A percentile compares a stretch with the other conserved stretches of the same genome.
These are phyloP conservation scores for Zophobas morio DNA, from an alignment of 1,140 invertebrate species.

Conservation along the genomic window DNA sequence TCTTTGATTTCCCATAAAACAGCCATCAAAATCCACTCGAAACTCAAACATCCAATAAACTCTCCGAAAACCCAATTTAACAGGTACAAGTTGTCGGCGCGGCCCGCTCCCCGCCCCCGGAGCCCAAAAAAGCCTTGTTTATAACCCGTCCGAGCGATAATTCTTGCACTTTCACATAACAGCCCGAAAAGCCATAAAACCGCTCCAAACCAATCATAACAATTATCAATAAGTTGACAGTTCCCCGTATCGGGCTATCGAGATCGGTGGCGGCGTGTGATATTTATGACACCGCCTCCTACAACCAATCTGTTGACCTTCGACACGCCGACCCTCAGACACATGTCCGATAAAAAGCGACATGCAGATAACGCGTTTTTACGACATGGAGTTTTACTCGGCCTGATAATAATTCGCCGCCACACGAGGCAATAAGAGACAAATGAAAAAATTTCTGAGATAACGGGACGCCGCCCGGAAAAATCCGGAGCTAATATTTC, in stretches of 20 bases:
- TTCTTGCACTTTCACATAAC: slow-evolving; percentile 6
- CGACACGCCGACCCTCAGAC: slow-evolving; percentile 17
- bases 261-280: slow-evolving; percentile 32
- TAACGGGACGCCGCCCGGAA: slow-evolving; percentile 7
- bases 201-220: not conserved
- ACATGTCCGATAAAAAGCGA: slow-evolving; percentile 15
- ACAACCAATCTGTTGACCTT: slow-evolving; percentile 24
- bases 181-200: not conserved
- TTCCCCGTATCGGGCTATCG: not conserved
- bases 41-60: no score
- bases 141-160: not conserved
- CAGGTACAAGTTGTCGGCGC: no score
- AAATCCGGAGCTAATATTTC: slow-evolving; percentile 13
- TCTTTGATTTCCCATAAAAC: no score
- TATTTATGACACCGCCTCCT: slow-evolving; percentile 37
- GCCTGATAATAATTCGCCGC: slow-evolving; percentile 5
- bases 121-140: no score
- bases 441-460: slow-evolving; percentile 23
- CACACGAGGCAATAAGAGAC: not conserved
- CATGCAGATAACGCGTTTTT: slow-evolving; percentile 16
- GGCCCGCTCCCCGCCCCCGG: no score
- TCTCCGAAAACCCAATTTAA: no score
- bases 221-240: slow-evolving; percentile 8
- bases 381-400: slow-evolving; percentile 7
- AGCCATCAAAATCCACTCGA: no score